phyloP scores from a whole-genome alignment of 2,797 vertebrate species.

The Xenopus petersii region DNA sequence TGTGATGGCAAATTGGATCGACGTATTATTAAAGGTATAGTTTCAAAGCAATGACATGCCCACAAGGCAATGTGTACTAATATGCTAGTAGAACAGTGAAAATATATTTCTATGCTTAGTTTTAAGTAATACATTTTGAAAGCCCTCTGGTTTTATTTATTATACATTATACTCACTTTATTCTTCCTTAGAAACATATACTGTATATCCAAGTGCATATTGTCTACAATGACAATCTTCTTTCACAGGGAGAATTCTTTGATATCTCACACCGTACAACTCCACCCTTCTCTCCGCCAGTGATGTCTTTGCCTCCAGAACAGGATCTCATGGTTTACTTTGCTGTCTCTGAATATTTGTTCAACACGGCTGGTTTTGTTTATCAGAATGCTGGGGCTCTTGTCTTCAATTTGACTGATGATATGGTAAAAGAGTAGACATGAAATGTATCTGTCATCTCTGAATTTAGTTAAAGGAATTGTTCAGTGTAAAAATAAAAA shows the following conservation, averaged over 20 bases:
- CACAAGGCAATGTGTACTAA: too few relatives aligned
- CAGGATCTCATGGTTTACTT: constrained; percentile 64
- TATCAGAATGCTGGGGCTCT: constrained; percentile 54
- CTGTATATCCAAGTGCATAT: too few relatives aligned
- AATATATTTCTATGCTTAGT: too few relatives aligned
- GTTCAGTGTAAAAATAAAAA: too few relatives aligned
- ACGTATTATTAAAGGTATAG: constrained; percentile 60
- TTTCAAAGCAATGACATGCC: neutral
- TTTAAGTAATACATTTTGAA: too few relatives aligned
- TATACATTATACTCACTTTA: too few relatives aligned
- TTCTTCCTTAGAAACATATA: too few relatives aligned
- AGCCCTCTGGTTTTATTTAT: too few relatives aligned
- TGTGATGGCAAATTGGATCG: constrained; percentile 45
- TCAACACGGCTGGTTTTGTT: constrained; percentile 60
- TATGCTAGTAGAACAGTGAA: too few relatives aligned
- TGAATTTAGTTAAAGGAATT: too few relatives aligned
- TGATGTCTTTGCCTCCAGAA: constrained; percentile 53
- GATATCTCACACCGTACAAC: constrained; percentile 41
- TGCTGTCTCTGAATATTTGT: constrained; percentile 62
- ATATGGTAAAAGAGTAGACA: constrained; percentile 51
- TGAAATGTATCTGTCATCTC: too few relatives aligned
- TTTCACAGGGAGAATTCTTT: constrained; percentile 64
- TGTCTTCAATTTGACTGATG: constrained; percentile 59
- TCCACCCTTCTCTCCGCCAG: constrained; percentile 29
- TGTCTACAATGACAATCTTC: too few relatives aligned